Evolutionary conservation across 2,797 vertebrate genomes (phyloP), one percentile per base, ranked within the genome.

Genomic region (Ataeniobius toweri): DNA sequence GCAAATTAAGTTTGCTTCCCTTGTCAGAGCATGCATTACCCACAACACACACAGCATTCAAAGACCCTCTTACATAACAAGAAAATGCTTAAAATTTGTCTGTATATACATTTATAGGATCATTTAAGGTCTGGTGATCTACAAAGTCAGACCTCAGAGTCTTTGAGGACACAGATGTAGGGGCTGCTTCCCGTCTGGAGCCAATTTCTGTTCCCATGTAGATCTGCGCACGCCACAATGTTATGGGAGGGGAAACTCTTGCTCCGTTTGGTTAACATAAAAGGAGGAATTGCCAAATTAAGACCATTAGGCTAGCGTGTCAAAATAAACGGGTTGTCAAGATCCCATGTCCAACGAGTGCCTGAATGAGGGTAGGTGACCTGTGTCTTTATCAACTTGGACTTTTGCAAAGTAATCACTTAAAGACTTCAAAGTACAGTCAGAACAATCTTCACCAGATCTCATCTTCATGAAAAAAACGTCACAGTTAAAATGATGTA

Each of bases 91-190:
- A 16, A 87, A 89, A 88, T 90, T 73, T 85, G 85, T 67, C 82
- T 86, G 87, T 83, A 84, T 89, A 88, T 89, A 86, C 89, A 86
- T 91, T 93, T 93, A 92, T 78, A 73, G 91, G 85, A 91, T 93
- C 83, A 94, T 93, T 93, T 89, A 85, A 93, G 91, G 91, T 92
- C 85, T 87, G 36, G 82, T 48, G 31, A 89, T 93, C 92, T 91
- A 92, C 93, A 93, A 92, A 94, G 92, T 85, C 87, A 83, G 83
- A 92, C 91, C 92, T 93, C 93, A 90, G 82, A 89, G 79, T 76
- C 92, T 94, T 93, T 94, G 91, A 93, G 89, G 89, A 84, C 74
- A 70, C 93, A 94, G 92, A 93, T 94, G 94, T 76, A 89, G 31
- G 78, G 84, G 83, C 68, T 53, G 71, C 44, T 77, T 90, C 73